Conservation (phyloP, 2,797 vertebrate genomes). For the Tenualosa thibaudeaui region DNA sequence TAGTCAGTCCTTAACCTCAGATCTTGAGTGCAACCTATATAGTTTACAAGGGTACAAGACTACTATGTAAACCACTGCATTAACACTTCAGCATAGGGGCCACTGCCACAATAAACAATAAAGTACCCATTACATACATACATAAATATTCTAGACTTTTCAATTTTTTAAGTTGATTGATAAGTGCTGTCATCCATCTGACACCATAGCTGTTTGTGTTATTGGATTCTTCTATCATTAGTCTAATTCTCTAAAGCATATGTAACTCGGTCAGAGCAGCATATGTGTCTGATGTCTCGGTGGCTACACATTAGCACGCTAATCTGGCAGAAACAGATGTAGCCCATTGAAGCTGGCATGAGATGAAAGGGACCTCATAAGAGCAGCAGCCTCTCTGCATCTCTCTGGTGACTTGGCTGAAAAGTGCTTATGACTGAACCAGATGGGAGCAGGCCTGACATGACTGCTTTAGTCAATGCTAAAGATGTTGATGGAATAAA, state of each 20-base stretch:
- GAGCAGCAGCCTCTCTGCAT: neutral
- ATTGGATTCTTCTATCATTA: too few relatives aligned
- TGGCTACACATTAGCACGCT: neutral
- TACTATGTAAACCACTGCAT: neutral
- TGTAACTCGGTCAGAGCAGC: neutral
- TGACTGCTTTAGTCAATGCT: neutral
- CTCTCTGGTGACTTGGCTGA: neutral
- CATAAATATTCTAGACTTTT: too few relatives aligned
- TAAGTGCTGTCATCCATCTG: too few relatives aligned
- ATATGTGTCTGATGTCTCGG: neutral
- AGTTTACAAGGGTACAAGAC: neutral
- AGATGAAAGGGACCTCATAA: neutral
- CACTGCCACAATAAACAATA: too few relatives aligned
- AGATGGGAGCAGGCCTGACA: neutral
- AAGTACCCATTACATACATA: too few relatives aligned
- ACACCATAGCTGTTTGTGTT: too few relatives aligned
- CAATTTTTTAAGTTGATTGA: too few relatives aligned
- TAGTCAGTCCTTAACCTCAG: neutral
- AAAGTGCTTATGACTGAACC: neutral
- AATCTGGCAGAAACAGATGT: slow-evolving; percentile 5
- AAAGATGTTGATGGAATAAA: neutral
- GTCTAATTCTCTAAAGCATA: slow-evolving; percentile 14
- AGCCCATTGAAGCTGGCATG: neutral
- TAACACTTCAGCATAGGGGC: too few relatives aligned
- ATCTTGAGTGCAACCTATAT: neutral